A percentile compares a stretch with the other conserved stretches of the same genome.
phyloP scores from a whole-genome alignment of 1,140 invertebrate species.

The Lasaia peninsularis region DNA sequence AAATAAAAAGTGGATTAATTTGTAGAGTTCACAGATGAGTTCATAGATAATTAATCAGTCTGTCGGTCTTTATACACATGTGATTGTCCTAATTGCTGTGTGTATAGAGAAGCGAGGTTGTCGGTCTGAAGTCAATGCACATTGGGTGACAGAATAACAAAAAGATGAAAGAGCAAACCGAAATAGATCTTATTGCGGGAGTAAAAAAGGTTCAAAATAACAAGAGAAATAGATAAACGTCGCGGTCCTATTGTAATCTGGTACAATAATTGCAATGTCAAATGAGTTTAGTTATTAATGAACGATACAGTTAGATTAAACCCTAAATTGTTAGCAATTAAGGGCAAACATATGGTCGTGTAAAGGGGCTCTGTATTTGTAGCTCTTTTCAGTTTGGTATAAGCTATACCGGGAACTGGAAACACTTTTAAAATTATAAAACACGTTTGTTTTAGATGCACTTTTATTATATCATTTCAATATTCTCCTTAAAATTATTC shows the following conservation, averaged over 20 bases:
- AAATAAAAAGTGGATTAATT: conserved; percentile 1
- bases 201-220: not conserved
- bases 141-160: not conserved
- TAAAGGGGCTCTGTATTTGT: too few relatives aligned
- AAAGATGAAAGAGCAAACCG: not conserved
- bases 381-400: too few relatives aligned
- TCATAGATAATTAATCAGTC: not conserved
- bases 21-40: not conserved
- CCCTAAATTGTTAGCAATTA: conserved; percentile 6
- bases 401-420: too few relatives aligned
- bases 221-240: not conserved
- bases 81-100: conserved; percentile 1
- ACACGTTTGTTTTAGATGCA: too few relatives aligned
- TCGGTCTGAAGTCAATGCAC: not conserved
- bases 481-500: too few relatives aligned
- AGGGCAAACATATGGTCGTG: not conserved
- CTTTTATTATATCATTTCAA: too few relatives aligned
- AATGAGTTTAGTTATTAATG: not conserved
- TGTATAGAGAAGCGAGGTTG: conserved; percentile 4
- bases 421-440: too few relatives aligned
- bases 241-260: not conserved
- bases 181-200: not conserved
- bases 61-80: conserved; percentile 1
- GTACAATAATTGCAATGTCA: conserved; percentile 11
- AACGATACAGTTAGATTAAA: conserved; percentile 1